phyloP scores from a whole-genome alignment of 2,888 invertebrate genomes.

The Pachydiplax longipennis region DNA sequence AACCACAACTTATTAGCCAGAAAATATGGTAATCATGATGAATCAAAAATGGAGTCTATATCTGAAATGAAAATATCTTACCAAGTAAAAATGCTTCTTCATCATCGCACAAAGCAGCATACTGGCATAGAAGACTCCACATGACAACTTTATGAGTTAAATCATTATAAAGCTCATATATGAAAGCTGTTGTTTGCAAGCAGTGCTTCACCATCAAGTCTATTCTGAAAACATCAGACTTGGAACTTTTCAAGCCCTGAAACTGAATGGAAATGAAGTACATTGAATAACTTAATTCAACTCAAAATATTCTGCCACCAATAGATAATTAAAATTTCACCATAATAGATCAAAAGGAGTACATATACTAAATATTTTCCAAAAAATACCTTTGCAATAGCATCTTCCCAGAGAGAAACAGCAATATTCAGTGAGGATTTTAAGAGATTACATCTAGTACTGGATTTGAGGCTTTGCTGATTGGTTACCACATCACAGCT shows the following conservation, averaged over 20 bases:
- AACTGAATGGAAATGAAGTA: neutral
- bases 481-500: neutral
- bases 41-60: neutral
- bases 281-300: neutral
- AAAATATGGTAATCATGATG: no score
- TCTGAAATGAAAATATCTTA: neutral
- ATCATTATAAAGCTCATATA: conserved; percentile 25
- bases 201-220: neutral
- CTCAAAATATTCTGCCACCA: neutral
- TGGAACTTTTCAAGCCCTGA: neutral
- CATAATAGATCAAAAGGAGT: no score
- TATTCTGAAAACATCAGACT: neutral
- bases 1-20: no score
- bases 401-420: conserved; percentile 4
- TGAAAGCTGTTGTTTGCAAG: conserved; percentile 3
- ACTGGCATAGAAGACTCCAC: conserved; percentile 3
- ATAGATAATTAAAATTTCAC: no score
- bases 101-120: neutral
- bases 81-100: neutral
- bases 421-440: neutral
- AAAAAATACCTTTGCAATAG: neutral
- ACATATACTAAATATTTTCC: neutral
- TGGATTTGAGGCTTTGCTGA: conserved; percentile 8
- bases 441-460: neutral
- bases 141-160: neutral